Evolutionary conservation across 1,140 invertebrate species (phyloP).

Genomic region (Antheraea mylitta): DNA sequence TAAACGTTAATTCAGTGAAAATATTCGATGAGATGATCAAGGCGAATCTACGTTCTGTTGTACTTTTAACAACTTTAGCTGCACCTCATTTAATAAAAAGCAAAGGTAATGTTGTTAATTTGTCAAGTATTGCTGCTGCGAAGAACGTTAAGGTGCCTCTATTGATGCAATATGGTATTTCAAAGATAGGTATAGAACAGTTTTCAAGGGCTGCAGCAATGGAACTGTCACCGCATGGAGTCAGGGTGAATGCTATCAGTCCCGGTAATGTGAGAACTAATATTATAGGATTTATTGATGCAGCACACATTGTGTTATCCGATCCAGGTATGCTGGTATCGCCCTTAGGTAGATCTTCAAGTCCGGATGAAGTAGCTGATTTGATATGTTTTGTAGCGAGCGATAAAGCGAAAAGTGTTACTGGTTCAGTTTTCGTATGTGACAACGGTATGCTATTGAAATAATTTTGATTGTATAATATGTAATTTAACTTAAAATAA

Average conservation of each 20-base stretch:
- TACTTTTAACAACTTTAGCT: constrained; percentile 68
- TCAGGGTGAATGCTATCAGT: constrained; percentile 86
- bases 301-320: constrained; percentile 1
- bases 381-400: constrained; percentile 20
- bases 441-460: constrained; percentile 8
- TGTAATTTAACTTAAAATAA: too few species aligned
- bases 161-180: constrained; percentile 81
- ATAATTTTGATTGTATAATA: too few species aligned
- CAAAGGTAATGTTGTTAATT: constrained; percentile 87
- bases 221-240: constrained; percentile 82
- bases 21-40: constrained; percentile 85
- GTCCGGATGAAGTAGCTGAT: constrained; percentile 20
- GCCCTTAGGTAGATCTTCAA: constrained; percentile 11
- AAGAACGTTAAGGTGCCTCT: constrained; percentile 40
- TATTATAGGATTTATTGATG: constrained; percentile 13
- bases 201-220: constrained; percentile 83
- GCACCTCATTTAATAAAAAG: constrained; percentile 20
- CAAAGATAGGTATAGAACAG: constrained; percentile 88
- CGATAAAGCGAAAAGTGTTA: constrained; percentile 78
- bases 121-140: constrained; percentile 81
- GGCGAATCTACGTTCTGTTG: constrained; percentile 84
- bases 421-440: constrained; percentile 58
- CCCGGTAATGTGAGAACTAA: constrained; percentile 83
- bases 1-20: not conserved
- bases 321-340: not conserved